Evolutionary conservation across 2,888 invertebrate species (phyloP).

Genomic region (Plutella xylostella): DNA sequence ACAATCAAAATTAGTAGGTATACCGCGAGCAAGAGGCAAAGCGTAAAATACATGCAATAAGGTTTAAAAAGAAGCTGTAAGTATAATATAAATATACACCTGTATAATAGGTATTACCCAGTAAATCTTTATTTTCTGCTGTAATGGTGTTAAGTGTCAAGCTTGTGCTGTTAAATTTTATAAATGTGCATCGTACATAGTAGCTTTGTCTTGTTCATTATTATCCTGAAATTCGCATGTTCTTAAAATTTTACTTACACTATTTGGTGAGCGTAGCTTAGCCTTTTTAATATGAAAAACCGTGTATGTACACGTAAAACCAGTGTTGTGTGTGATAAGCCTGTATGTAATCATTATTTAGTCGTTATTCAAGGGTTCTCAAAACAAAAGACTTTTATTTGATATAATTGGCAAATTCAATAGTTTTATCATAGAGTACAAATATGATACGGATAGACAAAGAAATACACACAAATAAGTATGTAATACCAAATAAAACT

Average conservation of each 20-base stretch:
- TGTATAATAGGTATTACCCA: too few relatives aligned
- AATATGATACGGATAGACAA: not conserved
- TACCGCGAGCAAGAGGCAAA: too few relatives aligned
- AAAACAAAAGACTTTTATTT: not conserved
- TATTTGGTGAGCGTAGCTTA: not conserved
- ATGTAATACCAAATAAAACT: not conserved
- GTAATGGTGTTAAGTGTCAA: too few relatives aligned
- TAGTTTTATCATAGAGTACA: too few relatives aligned
- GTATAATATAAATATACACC: too few relatives aligned
- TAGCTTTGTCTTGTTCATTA: too few relatives aligned
- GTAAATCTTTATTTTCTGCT: too few relatives aligned
- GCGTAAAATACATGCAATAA: too few relatives aligned
- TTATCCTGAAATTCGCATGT: not conserved
- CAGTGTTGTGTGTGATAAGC: conserved; percentile 3
- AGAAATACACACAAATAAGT: not conserved
- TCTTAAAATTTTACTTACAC: not conserved
- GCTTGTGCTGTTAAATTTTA: too few relatives aligned
- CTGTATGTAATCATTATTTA: not conserved
- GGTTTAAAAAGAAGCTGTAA: too few relatives aligned
- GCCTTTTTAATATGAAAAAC: not conserved
- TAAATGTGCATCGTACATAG: too few relatives aligned
- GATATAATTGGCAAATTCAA: not conserved
- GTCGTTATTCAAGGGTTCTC: not conserved
- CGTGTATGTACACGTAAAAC: not conserved
- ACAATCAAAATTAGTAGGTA: too few relatives aligned